These are phyloP conservation scores for Melinaea marsaeus DNA, from an alignment of 2,888 invertebrate genomes.

Conservation along the genomic window DNA sequence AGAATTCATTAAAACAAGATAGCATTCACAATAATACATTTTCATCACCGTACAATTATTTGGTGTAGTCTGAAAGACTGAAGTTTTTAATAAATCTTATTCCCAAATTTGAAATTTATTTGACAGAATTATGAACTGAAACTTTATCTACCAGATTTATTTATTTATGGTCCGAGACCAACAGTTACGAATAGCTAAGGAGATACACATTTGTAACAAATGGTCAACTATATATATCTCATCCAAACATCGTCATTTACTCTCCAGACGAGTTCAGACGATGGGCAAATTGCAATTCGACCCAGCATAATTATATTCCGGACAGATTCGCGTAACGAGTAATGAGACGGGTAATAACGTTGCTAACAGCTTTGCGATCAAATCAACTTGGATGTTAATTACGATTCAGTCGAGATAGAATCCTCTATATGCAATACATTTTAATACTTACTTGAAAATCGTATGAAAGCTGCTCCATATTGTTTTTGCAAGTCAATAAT, in stretches of 20 bases:
- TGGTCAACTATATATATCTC: neutral
- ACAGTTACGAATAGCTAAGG: no score
- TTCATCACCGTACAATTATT: no score
- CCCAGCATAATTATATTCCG: conserved; percentile 39
- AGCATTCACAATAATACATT: no score
- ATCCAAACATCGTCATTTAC: neutral
- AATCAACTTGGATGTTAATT: conserved; percentile 26
- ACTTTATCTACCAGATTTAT: no score
- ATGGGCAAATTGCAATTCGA: conserved; percentile 40
- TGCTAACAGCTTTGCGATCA: conserved; percentile 29
- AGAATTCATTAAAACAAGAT: no score
- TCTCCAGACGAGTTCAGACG: conserved; percentile 24
- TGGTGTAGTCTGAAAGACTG: no score
- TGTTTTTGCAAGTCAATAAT: no score
- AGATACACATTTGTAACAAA: neutral
- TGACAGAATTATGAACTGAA: no score
- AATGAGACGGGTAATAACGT: conserved; percentile 32
- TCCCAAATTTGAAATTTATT: no score
- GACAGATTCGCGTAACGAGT: conserved; percentile 35
- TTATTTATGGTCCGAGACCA: no score
- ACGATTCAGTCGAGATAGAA: conserved; percentile 15
- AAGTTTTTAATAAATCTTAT: no score
- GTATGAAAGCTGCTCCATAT: no score
- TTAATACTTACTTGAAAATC: neutral
- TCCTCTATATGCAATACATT: conserved; percentile 21